Evolutionary conservation across 2,797 vertebrate species (phyloP).

Genomic region (Enteromius argenteus): DNA sequence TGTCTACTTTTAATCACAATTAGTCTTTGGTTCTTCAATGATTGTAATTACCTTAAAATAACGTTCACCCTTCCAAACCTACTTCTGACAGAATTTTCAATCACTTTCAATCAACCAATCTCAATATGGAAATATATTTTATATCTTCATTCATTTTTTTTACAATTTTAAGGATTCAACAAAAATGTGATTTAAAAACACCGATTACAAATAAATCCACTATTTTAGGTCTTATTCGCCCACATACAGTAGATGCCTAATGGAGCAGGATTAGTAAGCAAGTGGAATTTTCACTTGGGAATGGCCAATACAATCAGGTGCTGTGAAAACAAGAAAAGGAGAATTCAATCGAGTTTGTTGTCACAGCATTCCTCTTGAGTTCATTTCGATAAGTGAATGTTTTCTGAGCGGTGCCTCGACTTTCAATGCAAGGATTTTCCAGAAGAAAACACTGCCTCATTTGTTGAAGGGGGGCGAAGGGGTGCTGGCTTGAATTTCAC

Average conservation of each 20-base stretch:
- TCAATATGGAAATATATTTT: background rate
- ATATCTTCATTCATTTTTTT: too few species aligned
- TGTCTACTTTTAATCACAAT: conserved; percentile 24
- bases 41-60: conserved; percentile 32
- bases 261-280: conserved; percentile 23
- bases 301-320: conserved; percentile 42
- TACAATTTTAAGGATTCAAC: background rate
- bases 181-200: background rate
- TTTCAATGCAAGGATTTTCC: conserved; percentile 72
- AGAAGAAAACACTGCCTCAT: conserved; percentile 70
- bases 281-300: conserved; percentile 28
- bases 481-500: conserved; percentile 71
- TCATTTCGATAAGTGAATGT: conserved; percentile 63
- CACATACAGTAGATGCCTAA: background rate
- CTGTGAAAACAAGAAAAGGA: conserved; percentile 41
- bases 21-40: conserved; percentile 1
- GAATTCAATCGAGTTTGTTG: conserved; percentile 57
- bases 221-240: conserved; percentile 32
- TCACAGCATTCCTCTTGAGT: conserved; percentile 59
- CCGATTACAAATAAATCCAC: background rate
- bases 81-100: background rate
- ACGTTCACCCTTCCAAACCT: background rate
- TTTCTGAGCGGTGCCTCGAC: conserved; percentile 68
- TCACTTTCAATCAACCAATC: conserved; percentile 15
- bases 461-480: conserved; percentile 64